These are phyloP conservation scores for Xanthia togata DNA, from an alignment of 2,888 invertebrate species.

Conservation along the genomic window DNA sequence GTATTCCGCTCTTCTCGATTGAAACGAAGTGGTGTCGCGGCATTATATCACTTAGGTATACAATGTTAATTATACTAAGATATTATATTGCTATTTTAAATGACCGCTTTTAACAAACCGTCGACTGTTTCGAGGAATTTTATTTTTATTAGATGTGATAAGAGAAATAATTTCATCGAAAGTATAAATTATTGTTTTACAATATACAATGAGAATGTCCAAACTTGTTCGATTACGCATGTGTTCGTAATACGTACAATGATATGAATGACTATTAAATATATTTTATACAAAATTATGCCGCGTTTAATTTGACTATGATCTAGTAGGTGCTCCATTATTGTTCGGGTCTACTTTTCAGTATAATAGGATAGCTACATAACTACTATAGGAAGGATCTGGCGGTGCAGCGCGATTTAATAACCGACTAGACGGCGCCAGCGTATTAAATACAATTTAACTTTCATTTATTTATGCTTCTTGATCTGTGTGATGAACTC, in stretches of 20 bases:
- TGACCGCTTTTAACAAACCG: slow-evolving; percentile 56
- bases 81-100: slow-evolving; percentile 50
- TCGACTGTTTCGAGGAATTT: slow-evolving; percentile 65
- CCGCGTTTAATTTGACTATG: slow-evolving; percentile 19
- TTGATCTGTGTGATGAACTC: not conserved
- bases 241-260: slow-evolving; percentile 51
- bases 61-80: slow-evolving; percentile 44
- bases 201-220: slow-evolving; percentile 37
- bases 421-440: not conserved
- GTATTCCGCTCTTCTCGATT: too few relatives aligned
- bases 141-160: slow-evolving; percentile 62
- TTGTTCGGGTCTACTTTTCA: not conserved
- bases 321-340: slow-evolving; percentile 11
- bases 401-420: not conserved
- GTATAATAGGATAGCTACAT: slow-evolving; percentile 62
- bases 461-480: not conserved
- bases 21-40: slow-evolving; percentile 22
- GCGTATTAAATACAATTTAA: too few relatives aligned
- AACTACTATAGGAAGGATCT: slow-evolving; percentile 60
- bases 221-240: slow-evolving; percentile 40
- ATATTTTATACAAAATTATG: slow-evolving; percentile 64
- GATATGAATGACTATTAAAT: slow-evolving; percentile 63
- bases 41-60: slow-evolving; percentile 37
- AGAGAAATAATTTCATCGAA: slow-evolving; percentile 55
- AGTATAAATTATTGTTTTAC: slow-evolving; percentile 62